These are phyloP conservation scores for Ibidorhyncha struthersii DNA, from an alignment of 2,113 vertebrate genomes.

Conservation along the genomic window DNA sequence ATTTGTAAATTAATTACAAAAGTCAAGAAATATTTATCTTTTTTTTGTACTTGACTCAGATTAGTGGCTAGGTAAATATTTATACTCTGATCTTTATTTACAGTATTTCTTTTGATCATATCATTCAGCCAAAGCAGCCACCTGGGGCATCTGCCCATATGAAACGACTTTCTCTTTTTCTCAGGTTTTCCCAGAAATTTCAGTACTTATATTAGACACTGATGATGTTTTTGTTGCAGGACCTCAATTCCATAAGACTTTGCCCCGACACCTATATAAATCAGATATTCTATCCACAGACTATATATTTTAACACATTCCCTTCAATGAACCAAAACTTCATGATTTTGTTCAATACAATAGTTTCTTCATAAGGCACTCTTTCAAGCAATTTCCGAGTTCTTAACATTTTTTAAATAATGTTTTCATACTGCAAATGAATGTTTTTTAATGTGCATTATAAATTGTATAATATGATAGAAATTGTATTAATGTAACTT, in stretches of 20 bases:
- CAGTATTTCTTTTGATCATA: not conserved
- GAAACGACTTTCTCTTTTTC: not conserved
- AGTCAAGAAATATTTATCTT: not conserved
- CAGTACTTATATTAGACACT: not conserved
- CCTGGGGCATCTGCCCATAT: accelerated
- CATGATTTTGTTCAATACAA: not conserved
- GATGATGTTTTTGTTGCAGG: not conserved
- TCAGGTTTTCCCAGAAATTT: not conserved
- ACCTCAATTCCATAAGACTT: not conserved
- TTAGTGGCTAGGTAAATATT: not conserved
- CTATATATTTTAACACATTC: not conserved
- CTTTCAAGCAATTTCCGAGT: not conserved
- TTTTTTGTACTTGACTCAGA: not conserved
- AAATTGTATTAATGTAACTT: not conserved
- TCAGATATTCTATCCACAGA: not conserved
- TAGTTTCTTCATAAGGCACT: not conserved
- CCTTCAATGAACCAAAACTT: not conserved
- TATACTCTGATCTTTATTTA: not conserved
- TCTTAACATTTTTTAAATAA: not conserved
- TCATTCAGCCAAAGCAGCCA: not conserved
- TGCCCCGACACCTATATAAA: not conserved
- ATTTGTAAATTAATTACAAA: not conserved
- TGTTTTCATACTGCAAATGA: not conserved
- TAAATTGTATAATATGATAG: not conserved
- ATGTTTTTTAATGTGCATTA: not conserved